A percentile compares a stretch with the other conserved stretches of the same genome.
phyloP scores from a whole-genome alignment of 2,888 invertebrate species.

The Polyploca ridens region DNA sequence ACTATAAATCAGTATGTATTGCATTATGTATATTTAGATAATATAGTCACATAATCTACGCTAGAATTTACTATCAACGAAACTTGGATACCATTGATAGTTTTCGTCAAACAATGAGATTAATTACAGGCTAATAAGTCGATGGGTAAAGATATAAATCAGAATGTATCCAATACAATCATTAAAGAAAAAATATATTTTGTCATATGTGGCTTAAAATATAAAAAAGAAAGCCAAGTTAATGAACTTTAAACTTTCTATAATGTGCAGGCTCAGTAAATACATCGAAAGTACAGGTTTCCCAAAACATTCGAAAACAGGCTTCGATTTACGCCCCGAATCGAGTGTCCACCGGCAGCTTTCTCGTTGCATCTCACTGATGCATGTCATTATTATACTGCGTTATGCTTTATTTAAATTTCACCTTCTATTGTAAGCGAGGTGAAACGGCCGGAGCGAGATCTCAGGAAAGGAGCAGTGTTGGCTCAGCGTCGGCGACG shows the following conservation, averaged over 20 bases:
- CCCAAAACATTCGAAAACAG: conserved; percentile 11
- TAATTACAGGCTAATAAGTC: too few relatives aligned
- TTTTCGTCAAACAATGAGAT: too few relatives aligned
- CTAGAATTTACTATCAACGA: too few relatives aligned
- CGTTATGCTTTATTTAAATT: conserved; percentile 83
- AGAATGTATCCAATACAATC: too few relatives aligned
- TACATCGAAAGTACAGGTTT: conserved; percentile 14
- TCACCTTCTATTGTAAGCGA: conserved; percentile 83
- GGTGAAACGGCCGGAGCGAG: conserved; percentile 76
- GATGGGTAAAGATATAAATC: too few relatives aligned
- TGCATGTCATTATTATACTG: conserved; percentile 74
- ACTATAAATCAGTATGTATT: too few relatives aligned
- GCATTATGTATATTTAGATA: too few relatives aligned
- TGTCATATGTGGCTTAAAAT: background rate
- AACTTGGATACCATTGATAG: too few relatives aligned
- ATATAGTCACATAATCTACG: too few relatives aligned
- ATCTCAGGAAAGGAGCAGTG: conserved; percentile 79
- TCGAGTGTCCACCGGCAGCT: conserved; percentile 43
- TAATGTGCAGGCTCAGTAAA: conserved; percentile 1
- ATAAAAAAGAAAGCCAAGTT: background rate
- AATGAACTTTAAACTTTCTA: conserved; percentile 2
- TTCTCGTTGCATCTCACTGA: conserved; percentile 76
- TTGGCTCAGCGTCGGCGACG: conserved; percentile 67
- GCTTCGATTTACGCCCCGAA: conserved; percentile 19
- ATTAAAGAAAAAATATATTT: too few relatives aligned